Conservation (phyloP, 2,888 invertebrate genomes). For the Cosmorhoe ocellata region DNA sequence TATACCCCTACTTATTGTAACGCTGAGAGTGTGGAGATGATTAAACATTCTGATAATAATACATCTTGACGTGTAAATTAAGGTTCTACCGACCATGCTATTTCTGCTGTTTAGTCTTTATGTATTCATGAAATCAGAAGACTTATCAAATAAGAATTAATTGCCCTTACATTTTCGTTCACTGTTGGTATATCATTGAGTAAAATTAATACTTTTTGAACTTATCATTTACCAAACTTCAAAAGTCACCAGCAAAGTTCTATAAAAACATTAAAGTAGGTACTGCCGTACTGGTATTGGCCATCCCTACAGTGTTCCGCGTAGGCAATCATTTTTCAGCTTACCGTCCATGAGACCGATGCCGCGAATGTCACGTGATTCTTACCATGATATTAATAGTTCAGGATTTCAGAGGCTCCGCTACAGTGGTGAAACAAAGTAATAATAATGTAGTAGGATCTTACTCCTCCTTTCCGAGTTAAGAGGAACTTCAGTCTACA, state of each 20-base stretch:
- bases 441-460: conserved; percentile 1
- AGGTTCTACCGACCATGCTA: conserved; percentile 9
- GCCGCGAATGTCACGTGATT: conserved; percentile 58
- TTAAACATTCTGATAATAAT: conserved; percentile 27
- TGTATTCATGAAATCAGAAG: background rate
- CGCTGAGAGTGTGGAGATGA: conserved; percentile 21
- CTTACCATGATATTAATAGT: conserved; percentile 62
- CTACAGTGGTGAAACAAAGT: no score
- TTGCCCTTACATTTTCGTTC: no score
- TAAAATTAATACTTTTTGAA: no score
- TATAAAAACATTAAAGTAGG: no score
- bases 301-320: conserved; percentile 49
- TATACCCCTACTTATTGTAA: conserved; percentile 30
- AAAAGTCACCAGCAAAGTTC: no score
- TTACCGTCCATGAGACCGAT: conserved; percentile 56
- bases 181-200: no score
- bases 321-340: conserved; percentile 55
- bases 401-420: conserved; percentile 33
- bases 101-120: background rate
- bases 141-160: no score
- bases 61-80: conserved; percentile 19
- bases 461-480: background rate
- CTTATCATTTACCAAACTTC: no score
- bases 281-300: background rate
- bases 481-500: background rate